Evolutionary conservation across 1,140 invertebrate genomes (phyloP).

Genomic region (Psix sp.): DNA sequence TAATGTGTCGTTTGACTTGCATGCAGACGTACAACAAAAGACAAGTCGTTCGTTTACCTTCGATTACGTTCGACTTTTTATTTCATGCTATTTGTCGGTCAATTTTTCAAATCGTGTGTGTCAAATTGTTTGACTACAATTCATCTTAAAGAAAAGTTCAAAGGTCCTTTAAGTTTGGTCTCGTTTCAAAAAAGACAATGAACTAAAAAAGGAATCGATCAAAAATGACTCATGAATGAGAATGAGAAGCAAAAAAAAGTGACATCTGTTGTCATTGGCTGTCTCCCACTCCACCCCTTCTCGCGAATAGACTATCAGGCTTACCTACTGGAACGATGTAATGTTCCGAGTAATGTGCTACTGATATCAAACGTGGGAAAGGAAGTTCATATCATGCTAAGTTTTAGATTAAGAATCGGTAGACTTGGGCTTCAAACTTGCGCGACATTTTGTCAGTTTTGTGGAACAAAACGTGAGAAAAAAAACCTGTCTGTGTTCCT

Average conservation of each 20-base stretch:
- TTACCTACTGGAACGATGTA: slow-evolving; percentile 57
- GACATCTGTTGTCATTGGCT: too few relatives aligned
- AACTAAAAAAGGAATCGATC: slow-evolving; percentile 19
- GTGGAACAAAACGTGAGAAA: too few relatives aligned
- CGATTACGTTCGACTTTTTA: slow-evolving; percentile 17
- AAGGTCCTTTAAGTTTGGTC: too few relatives aligned
- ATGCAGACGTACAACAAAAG: slow-evolving; percentile 67
- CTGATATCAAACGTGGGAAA: slow-evolving; percentile 74
- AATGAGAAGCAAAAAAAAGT: too few relatives aligned
- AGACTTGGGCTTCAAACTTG: background rate
- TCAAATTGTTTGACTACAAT: too few relatives aligned
- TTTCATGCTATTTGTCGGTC: slow-evolving; percentile 3
- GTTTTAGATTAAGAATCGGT: slow-evolving; percentile 36
- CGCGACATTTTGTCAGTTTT: background rate
- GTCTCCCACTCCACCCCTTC: slow-evolving; percentile 3
- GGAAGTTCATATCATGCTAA: slow-evolving; percentile 68
- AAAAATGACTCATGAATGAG: slow-evolving; percentile 49
- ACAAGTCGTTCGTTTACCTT: slow-evolving; percentile 52
- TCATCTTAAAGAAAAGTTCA: too few relatives aligned
- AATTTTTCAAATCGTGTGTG: too few relatives aligned
- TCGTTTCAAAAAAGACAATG: too few relatives aligned
- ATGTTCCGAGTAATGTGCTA: slow-evolving; percentile 64
- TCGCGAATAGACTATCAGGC: slow-evolving; percentile 47
- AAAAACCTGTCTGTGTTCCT: too few relatives aligned
- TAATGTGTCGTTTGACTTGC: slow-evolving; percentile 76